phyloP scores from a whole-genome alignment of 2,888 invertebrate species.

The Blera fallax region DNA sequence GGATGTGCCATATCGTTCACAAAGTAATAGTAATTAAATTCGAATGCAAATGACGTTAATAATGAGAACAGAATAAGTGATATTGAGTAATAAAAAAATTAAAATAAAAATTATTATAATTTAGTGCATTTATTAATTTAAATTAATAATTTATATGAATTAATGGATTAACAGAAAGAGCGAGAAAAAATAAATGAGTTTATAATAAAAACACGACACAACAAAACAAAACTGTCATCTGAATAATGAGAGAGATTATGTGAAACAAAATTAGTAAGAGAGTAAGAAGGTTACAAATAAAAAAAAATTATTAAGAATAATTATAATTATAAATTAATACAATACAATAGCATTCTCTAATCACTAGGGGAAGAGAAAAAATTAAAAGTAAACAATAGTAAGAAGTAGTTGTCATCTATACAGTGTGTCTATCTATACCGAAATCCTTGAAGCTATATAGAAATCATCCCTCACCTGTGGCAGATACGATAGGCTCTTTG shows the following conservation, averaged over 20 bases:
- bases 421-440: conserved; percentile 76
- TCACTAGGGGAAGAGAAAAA: conserved; percentile 44
- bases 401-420: conserved; percentile 69
- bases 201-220: conserved; percentile 20
- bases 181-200: neutral
- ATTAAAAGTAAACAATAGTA: conserved; percentile 48
- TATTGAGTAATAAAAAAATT: conserved; percentile 11
- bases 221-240: conserved; percentile 24
- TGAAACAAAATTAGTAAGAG: conserved; percentile 54
- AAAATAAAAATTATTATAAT: neutral
- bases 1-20: conserved; percentile 38
- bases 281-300: no score
- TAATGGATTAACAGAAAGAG: conserved; percentile 28
- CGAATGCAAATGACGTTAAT: conserved; percentile 57
- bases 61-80: conserved; percentile 9
- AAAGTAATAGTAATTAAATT: conserved; percentile 17
- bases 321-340: conserved; percentile 46
- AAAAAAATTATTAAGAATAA: conserved; percentile 32
- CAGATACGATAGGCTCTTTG: conserved; percentile 94
- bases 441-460: conserved; percentile 81
- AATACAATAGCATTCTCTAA: conserved; percentile 55
- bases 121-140: conserved; percentile 35
- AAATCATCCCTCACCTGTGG: conserved; percentile 89
- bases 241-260: neutral
- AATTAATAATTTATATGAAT: conserved; percentile 44